Evolutionary conservation across 2,113 vertebrate genomes (phyloP).

Genomic region (Otus sunia): DNA sequence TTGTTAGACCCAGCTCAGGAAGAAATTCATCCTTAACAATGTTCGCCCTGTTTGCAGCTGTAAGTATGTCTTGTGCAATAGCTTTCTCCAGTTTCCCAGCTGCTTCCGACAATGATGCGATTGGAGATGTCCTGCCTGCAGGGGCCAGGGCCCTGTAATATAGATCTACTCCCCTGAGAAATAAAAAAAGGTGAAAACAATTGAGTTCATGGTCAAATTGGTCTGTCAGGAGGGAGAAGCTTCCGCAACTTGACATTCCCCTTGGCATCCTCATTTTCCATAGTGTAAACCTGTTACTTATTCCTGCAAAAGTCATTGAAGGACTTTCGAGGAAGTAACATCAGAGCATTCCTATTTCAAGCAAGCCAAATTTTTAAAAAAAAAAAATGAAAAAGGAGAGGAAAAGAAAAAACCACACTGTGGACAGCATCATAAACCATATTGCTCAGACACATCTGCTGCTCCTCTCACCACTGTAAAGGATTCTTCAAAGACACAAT

Average conservation of each 20-base stretch:
- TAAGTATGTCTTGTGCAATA: neutral
- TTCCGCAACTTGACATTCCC: neutral
- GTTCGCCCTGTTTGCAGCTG: neutral
- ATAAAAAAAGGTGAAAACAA: neutral
- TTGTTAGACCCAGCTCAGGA: neutral
- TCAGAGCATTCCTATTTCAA: neutral
- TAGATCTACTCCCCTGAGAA: neutral
- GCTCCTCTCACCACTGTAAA: neutral
- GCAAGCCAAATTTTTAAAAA: neutral
- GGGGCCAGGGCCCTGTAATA: neutral
- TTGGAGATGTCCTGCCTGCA: neutral
- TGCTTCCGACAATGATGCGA: neutral
- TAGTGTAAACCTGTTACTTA: neutral
- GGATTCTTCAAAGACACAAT: neutral
- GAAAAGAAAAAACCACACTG: neutral
- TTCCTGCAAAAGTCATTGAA: neutral
- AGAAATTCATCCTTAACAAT: neutral
- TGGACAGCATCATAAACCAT: neutral
- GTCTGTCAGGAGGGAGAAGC: neutral
- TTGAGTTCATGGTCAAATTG: neutral
- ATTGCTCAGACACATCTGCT: neutral
- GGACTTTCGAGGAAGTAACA: neutral
- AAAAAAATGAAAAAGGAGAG: accelerated
- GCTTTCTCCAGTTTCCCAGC: neutral
- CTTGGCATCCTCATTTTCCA: neutral